phyloP scores from a whole-genome alignment of 1,140 invertebrate genomes.

The Drosophila simulans region DNA sequence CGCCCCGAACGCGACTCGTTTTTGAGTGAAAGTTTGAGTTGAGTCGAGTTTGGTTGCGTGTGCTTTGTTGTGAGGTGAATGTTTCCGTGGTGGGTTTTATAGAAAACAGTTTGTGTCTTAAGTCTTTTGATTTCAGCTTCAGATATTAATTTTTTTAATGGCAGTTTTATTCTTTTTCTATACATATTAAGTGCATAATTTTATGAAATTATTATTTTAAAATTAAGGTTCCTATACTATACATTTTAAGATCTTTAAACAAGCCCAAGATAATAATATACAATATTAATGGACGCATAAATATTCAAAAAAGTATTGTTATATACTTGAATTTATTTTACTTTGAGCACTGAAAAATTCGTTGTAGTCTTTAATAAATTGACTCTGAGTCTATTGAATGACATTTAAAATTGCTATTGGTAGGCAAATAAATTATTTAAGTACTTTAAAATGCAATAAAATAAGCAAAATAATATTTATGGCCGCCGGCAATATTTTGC shows the following conservation, averaged over 20 bases:
- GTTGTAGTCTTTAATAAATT: not conserved
- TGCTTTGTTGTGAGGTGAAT: constrained; percentile 29
- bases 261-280: no score
- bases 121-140: constrained; percentile 57
- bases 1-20: constrained; percentile 41
- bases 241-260: not conserved
- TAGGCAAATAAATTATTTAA: constrained; percentile 16
- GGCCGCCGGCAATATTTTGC: not conserved
- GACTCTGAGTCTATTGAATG: not conserved
- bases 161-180: no score
- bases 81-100: constrained; percentile 9
- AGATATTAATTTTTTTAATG: not conserved
- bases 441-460: constrained; percentile 5
- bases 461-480: constrained; percentile 28
- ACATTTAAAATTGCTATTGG: constrained; percentile 10
- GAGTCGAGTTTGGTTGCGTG: constrained; percentile 33
- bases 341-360: not conserved
- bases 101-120: constrained; percentile 53
- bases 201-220: not conserved
- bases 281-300: not conserved
- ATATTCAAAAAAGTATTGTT: not conserved
- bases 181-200: no score
- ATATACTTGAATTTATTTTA: not conserved
- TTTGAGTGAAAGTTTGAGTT: constrained; percentile 59
- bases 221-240: not conserved